These are phyloP conservation scores for Narcine bancroftii DNA, from an alignment of 2,113 vertebrate species.

Conservation along the genomic window DNA sequence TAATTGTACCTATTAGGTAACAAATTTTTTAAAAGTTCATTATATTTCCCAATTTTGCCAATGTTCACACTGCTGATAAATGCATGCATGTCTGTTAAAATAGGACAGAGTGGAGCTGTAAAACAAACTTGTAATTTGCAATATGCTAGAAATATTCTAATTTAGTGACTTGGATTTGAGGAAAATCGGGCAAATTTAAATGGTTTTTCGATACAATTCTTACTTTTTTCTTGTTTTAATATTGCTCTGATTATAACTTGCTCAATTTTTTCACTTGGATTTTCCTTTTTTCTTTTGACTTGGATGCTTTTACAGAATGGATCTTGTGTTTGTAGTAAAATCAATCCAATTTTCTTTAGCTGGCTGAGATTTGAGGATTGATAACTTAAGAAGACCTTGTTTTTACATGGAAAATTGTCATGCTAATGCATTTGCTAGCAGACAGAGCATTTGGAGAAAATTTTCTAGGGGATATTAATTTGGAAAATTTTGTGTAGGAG, in stretches of 20 bases:
- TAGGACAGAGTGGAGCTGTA: neutral
- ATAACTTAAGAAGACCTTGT: neutral
- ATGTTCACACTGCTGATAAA: neutral
- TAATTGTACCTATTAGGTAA: neutral
- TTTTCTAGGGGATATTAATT: neutral
- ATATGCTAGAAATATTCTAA: neutral
- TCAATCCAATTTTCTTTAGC: neutral
- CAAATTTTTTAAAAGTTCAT: no score
- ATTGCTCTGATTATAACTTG: neutral
- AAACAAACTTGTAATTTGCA: neutral
- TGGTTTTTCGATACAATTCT: neutral
- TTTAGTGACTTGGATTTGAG: no score
- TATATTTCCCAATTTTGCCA: neutral
- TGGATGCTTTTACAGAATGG: neutral
- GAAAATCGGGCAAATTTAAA: neutral
- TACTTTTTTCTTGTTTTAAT: no score
- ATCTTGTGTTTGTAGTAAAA: neutral
- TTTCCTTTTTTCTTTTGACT: neutral
- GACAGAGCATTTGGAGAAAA: neutral
- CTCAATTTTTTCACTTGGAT: neutral
- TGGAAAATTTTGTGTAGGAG: neutral
- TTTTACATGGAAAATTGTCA: neutral
- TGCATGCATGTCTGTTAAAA: neutral
- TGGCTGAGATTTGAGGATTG: neutral
- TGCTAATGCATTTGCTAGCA: neutral